phyloP scores from a whole-genome alignment of 2,888 invertebrate species.

The Trichopoda pennipes region DNA sequence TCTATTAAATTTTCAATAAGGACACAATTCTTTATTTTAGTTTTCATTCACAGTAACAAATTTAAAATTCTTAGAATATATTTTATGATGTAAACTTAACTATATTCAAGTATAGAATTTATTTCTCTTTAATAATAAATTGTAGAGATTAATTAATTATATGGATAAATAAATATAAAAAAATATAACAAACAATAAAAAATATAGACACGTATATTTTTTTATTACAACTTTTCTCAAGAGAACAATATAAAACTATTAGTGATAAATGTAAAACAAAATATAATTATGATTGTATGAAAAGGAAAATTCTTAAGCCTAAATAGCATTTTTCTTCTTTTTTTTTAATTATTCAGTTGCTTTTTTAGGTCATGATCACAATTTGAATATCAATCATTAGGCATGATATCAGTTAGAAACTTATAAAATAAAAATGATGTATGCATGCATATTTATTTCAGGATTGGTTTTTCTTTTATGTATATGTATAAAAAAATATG shows the following conservation, averaged over 20 bases:
- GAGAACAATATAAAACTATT: slow-evolving; percentile 15
- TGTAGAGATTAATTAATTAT: slow-evolving; percentile 5
- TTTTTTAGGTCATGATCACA: slow-evolving; percentile 62
- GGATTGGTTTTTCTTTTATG: slow-evolving; percentile 34
- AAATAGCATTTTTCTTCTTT: slow-evolving; percentile 37
- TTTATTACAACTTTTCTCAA: slow-evolving; percentile 6
- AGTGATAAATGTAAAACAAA: slow-evolving; percentile 1
- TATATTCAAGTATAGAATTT: slow-evolving; percentile 15
- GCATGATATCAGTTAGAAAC: slow-evolving; percentile 69
- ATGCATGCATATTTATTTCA: slow-evolving; percentile 49
- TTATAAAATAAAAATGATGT: slow-evolving; percentile 56
- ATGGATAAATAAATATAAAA: slow-evolving; percentile 45
- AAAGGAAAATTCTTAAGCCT: slow-evolving; percentile 43
- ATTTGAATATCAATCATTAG: slow-evolving; percentile 61
- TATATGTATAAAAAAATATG: slow-evolving; percentile 46
- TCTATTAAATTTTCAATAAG: slow-evolving; percentile 5
- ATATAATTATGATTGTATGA: not conserved
- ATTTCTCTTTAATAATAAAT: slow-evolving; percentile 18
- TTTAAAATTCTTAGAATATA: slow-evolving; percentile 24
- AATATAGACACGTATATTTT: slow-evolving; percentile 41
- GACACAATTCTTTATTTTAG: slow-evolving; percentile 45
- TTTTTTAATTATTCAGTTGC: slow-evolving; percentile 7
- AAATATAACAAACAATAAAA: slow-evolving; percentile 59
- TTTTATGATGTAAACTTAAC: slow-evolving; percentile 14
- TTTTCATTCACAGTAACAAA: slow-evolving; percentile 53